Base-by-base conservation (phyloP, 2,888 invertebrate genomes). In the Arctia plantaginis region DNA sequence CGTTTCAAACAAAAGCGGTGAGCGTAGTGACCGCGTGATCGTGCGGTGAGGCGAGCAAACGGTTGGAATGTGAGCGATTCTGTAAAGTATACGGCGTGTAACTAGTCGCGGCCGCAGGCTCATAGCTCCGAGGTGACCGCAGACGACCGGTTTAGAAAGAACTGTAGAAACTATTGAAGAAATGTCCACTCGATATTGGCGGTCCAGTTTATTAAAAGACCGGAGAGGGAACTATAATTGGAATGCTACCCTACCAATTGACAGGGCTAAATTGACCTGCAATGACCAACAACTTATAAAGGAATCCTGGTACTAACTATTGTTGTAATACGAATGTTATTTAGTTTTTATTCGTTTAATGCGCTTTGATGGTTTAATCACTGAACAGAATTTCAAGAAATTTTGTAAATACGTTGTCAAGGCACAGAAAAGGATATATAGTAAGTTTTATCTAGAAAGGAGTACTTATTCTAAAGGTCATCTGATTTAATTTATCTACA, bases 51-150 rank as follows among this genome's bases (percentile, higher is more conserved):
- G 68, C 65, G 73, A 64, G 41, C 67, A 76, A 76, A 73, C 70
- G 70, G 71, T 71, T 18, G 76, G 76, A 71, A 83, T 83, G 75
- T 39, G 35, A 66, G 81, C 73, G 75, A 83, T 85, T 81, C 75
- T 47, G 83, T 83, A 83, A 83, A 76, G 75, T 76, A 83, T 59
- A 82, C 83, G 75, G 72, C 70, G 44, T 77, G 84, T 79, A 81
- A 84, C 85, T 84, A 77, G 84, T 80, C 74, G 78, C 64, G 65
- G 85, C 84, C 84, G 71, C 84, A 85, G 51, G 66, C 69, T 78
- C 75, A 80, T 80, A 83, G 79, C 67, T 71, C 65, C 70, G 72
- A 51, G 30, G 55, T 23, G 71, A 76, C 75, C 75, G 44, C 78
- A 78, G 47, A 15, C 51, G 72, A 74, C 79, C 69, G 72, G 76